These are phyloP conservation scores for Lanistes nyassanus DNA, from an alignment of 1,140 invertebrate species.

Conservation along the genomic window DNA sequence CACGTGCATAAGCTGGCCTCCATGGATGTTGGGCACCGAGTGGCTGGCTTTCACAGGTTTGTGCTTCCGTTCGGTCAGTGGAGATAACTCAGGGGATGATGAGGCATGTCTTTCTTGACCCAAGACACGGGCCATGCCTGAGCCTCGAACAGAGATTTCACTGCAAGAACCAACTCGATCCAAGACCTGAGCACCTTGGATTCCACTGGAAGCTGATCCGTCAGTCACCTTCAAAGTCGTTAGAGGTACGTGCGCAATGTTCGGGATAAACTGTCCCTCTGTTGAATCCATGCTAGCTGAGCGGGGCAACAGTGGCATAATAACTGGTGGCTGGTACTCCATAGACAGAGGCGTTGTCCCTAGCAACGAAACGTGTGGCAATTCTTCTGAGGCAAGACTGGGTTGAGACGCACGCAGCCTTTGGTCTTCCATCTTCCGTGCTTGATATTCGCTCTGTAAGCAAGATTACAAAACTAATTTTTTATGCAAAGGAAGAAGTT, in stretches of 20 bases:
- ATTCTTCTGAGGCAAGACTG: conserved; percentile 15
- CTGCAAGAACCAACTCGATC: conserved; percentile 10
- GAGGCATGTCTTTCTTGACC: background rate
- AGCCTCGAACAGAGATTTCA: conserved; percentile 2
- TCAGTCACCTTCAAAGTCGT: background rate
- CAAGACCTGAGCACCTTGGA: background rate
- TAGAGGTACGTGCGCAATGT: conserved; percentile 19
- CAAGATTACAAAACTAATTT: background rate
- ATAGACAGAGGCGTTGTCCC: conserved; percentile 6
- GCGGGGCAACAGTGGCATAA: conserved; percentile 20
- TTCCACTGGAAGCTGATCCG: background rate
- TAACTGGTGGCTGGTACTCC: background rate
- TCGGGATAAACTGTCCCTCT: conserved; percentile 37
- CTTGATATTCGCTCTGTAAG: conserved; percentile 23
- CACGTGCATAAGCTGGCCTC: background rate
- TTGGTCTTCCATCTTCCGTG: conserved; percentile 14
- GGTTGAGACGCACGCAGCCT: background rate
- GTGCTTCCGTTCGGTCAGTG: conserved; percentile 19
- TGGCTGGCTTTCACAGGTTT: conserved; percentile 26
- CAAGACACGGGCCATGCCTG: background rate
- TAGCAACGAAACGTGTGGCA: conserved; percentile 20
- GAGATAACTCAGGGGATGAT: conserved; percentile 19
- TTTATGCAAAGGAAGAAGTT: too few relatives aligned
- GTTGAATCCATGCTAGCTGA: conserved; percentile 38
- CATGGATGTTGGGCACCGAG: conserved; percentile 35